These are phyloP conservation scores for Labia minor DNA, from an alignment of 2,888 invertebrate species.

Conservation along the genomic window DNA sequence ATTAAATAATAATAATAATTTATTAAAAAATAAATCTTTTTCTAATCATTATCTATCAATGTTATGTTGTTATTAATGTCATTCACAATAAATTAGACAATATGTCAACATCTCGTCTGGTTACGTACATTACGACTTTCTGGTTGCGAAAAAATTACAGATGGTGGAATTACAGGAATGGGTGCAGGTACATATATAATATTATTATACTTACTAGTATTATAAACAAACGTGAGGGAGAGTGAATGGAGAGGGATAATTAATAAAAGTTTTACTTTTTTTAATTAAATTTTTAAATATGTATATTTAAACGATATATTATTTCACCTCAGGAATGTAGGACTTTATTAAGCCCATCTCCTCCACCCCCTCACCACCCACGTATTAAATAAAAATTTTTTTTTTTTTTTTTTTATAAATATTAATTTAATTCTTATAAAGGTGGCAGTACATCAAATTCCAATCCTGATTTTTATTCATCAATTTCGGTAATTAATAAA, in stretches of 20 bases:
- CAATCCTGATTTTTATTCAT: not conserved
- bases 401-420: not conserved
- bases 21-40: not conserved
- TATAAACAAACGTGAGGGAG: no score
- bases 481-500: not conserved
- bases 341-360: no score
- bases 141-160: constrained; percentile 56
- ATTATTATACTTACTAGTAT: no score
- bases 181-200: constrained; percentile 29
- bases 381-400: no score
- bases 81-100: constrained; percentile 38
- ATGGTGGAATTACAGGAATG: constrained; percentile 60
- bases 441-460: not conserved
- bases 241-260: no score
- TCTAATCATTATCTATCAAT: constrained; percentile 23
- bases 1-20: not conserved
- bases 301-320: no score
- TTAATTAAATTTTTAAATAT: no score
- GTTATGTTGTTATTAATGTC: no score
- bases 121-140: constrained; percentile 51
- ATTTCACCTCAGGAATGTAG: no score
- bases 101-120: constrained; percentile 50
- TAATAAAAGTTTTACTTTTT: no score
- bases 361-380: no score
- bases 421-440: not conserved